Base-by-base conservation (phyloP, 2,888 invertebrate genomes). In the Galeopsomyia nigrocyanea region DNA sequence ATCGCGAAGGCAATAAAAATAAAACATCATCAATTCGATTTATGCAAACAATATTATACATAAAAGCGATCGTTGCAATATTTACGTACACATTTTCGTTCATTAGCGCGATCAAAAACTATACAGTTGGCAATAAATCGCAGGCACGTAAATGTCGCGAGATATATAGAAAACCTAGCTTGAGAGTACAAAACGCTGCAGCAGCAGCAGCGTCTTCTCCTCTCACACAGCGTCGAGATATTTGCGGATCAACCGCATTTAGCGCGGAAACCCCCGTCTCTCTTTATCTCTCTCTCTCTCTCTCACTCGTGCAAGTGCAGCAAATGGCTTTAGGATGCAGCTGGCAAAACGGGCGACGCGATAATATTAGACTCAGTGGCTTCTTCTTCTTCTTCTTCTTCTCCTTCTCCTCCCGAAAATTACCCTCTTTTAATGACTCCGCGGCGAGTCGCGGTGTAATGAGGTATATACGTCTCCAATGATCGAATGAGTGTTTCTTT, bases 181-280 rank as follows among this genome's bases (percentile, higher is more conserved):
- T 1, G 39, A 39, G 39, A 10, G 13, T 39, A 39, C 39, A 39
- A 39, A 26, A 39, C 39, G 39, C 39, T 39, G 13, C 7, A 39
- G 13, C 13, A 3, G 10, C 7, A 1, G 39, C 39, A 1, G 39
- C 39, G 39, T 39, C 10, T 39, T 39, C 13, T 1, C 13, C 39
- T 39, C 39, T 31, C 31, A 7, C 31, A 31, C 31, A 7, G 57
- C 61, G 50, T 7, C 21, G 63, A 70, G 70, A 66, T 74, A 74
- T 74, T 74, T 74, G 67, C 70, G 74, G 66, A 31, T 50, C 63
- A 56, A 57, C 70, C 58, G 62, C 74, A 74, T 74, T 74, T 74
- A 74, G 70, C 60, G 61, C 58, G 46, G 39, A 64, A 70, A 70
- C 19, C 61, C 71, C 57, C 71, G 26, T 51, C 65, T 9, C 39